Conservation (phyloP, 2,888 invertebrate species). For the Phyllotreta striolata region DNA sequence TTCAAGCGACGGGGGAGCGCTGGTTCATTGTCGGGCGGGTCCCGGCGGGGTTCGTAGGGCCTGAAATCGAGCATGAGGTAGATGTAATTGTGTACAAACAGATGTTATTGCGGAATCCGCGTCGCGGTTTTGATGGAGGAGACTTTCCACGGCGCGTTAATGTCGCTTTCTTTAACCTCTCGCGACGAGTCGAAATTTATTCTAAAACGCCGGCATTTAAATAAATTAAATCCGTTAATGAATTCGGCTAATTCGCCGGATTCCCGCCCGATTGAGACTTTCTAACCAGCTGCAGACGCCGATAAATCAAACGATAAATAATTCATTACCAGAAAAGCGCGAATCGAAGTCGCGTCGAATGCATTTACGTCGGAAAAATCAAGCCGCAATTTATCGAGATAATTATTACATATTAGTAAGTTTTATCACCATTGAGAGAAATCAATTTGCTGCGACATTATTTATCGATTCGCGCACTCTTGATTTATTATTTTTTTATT, state of each 20-base stretch:
- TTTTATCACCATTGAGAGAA: too few species aligned
- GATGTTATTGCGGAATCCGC: neutral
- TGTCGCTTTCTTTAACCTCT: neutral
- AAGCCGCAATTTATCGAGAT: too few species aligned
- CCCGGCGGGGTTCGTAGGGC: neutral
- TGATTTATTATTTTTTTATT: too few species aligned
- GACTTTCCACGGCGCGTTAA: neutral
- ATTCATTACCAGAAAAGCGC: too few species aligned
- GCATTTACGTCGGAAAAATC: too few species aligned
- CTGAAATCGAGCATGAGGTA: conserved; percentile 9
- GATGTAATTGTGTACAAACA: neutral
- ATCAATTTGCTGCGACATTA: too few species aligned
- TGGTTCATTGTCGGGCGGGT: conserved; percentile 12
- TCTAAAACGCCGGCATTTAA: neutral
- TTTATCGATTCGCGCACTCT: too few species aligned
- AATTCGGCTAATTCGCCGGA: neutral
- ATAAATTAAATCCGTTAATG: conserved; percentile 4
- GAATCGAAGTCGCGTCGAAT: too few species aligned
- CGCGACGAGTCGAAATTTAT: conserved; percentile 8
- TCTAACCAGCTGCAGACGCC: conserved; percentile 11
- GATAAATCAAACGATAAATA: conserved; percentile 4
- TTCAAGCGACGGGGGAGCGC: neutral
- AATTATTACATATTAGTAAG: too few species aligned
- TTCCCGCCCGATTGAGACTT: conserved; percentile 1
- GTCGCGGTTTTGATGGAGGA: neutral